A percentile compares a stretch with the other conserved stretches of the same genome.
phyloP scores from a whole-genome alignment of 2,113 vertebrate species.

The Anhinga anhinga region DNA sequence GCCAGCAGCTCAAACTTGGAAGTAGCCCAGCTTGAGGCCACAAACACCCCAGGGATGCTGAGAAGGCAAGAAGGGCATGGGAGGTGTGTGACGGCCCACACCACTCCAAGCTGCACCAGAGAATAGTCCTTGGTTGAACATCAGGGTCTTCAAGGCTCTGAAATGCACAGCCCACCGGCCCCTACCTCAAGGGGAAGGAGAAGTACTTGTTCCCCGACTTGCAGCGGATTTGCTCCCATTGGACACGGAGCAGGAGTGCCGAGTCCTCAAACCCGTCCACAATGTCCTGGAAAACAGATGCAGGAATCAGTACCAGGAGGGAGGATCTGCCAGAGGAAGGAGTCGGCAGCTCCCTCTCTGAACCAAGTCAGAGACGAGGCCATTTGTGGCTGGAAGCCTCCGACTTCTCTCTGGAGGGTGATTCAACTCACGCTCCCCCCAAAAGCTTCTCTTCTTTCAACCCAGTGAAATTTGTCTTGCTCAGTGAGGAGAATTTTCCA shows the following conservation, averaged over 20 bases:
- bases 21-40: not conserved
- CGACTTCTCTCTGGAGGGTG: not conserved
- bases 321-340: not conserved
- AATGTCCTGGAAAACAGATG: slow-evolving; percentile 70
- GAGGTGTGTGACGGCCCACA: not conserved
- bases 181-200: slow-evolving; percentile 80
- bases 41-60: not conserved
- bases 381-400: not conserved
- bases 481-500: not conserved
- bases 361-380: not conserved
- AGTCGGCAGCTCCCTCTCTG: not conserved
- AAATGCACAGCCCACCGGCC: not conserved
- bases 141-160: not conserved
- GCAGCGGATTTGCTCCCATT: slow-evolving; percentile 81
- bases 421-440: not conserved
- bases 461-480: not conserved
- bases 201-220: slow-evolving; percentile 92
- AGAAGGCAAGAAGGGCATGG: not conserved
- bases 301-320: not conserved
- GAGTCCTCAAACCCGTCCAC: slow-evolving; percentile 86
- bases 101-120: not conserved
- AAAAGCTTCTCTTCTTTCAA: not conserved
- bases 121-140: not conserved
- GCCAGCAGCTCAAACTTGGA: not conserved
- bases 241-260: slow-evolving; percentile 69